Base-by-base conservation (phyloP, 2,113 vertebrate genomes). In the Anser cygnoides region DNA sequence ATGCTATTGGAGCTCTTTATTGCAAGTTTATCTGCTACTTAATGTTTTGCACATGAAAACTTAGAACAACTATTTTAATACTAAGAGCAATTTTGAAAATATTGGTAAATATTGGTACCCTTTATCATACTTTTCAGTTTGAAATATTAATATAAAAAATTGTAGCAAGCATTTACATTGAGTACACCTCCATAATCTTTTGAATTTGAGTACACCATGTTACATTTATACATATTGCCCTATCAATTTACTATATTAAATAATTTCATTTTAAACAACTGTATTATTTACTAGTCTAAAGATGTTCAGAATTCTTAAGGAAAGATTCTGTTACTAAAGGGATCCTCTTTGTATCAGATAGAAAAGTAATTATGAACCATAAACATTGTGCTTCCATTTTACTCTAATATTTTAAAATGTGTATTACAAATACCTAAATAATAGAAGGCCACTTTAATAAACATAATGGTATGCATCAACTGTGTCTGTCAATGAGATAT, bases 61-160 rank as follows among this genome's bases (percentile, higher is more conserved):
- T 77, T 95, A 96, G 97, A 98, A 96, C 84, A 96, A 97, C 94
- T 86, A 76, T 97, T 98, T 98, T 97, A 98, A 95, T 97, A 93
- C 97, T 97, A 97, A 92, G 87, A 97, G 97, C 66, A 57, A 58
- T 46, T 87, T 37, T 65, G 29, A 70, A 78, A 87, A 37, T 29
- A 49, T 49, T 49, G 46, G 46, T 49, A 49, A 49, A 49, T 49
- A 49, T 20, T 49, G 46, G 20, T 49, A 59, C 4, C 23, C 31
- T 49, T 61, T 58, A 85, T 50, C 11, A 58, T 3, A 66, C 15
- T 49, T 73, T 62, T 44, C 59, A 35, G 55, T 29, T 39, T 62
- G 52, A 95, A 84, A 86, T 50, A 76, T 14, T 78, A 2, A 89
- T 4, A 16, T 6, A 31, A 72, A 59, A 65, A 44, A 6, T 17